phyloP scores from a whole-genome alignment of 1,140 invertebrate species.

The Atopsyche davidsoni region DNA sequence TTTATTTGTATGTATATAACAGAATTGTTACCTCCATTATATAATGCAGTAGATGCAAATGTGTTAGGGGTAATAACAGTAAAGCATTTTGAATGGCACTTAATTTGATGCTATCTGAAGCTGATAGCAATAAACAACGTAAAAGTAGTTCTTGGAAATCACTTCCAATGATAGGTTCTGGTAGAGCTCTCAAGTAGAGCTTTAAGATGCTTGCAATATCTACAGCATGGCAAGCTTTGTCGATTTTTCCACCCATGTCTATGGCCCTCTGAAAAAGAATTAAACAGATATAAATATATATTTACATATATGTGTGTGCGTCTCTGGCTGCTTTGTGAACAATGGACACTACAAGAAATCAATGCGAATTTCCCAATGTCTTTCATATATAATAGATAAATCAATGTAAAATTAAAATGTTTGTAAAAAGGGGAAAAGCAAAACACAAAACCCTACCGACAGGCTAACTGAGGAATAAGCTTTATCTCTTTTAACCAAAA shows the following conservation, averaged over 20 bases:
- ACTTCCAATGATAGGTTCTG: slow-evolving; percentile 69
- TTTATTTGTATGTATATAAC: neutral
- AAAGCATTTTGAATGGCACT: slow-evolving; percentile 43
- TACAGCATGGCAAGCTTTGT: slow-evolving; percentile 62
- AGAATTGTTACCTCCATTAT: slow-evolving; percentile 49
- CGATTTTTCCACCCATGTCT: slow-evolving; percentile 58
- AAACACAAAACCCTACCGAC: too few species aligned
- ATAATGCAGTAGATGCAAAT: slow-evolving; percentile 47
- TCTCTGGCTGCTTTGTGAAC: too few species aligned
- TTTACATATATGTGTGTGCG: neutral
- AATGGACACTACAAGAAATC: too few species aligned
- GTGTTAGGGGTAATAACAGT: slow-evolving; percentile 42
- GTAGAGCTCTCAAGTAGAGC: slow-evolving; percentile 72
- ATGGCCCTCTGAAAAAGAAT: slow-evolving; percentile 48
- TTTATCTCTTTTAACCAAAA: too few species aligned
- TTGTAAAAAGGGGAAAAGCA: too few species aligned
- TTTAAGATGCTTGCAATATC: slow-evolving; percentile 80
- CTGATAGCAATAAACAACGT: slow-evolving; percentile 52
- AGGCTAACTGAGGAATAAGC: too few species aligned
- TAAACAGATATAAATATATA: neutral
- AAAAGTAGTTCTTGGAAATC: slow-evolving; percentile 68
- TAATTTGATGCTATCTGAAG: slow-evolving; percentile 39
- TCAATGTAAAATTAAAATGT: too few species aligned
- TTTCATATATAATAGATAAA: too few species aligned
- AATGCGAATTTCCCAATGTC: too few species aligned